These are phyloP conservation scores for Oceanodroma leucorhoa DNA, from an alignment of 2,797 vertebrate genomes.

Conservation along the genomic window DNA sequence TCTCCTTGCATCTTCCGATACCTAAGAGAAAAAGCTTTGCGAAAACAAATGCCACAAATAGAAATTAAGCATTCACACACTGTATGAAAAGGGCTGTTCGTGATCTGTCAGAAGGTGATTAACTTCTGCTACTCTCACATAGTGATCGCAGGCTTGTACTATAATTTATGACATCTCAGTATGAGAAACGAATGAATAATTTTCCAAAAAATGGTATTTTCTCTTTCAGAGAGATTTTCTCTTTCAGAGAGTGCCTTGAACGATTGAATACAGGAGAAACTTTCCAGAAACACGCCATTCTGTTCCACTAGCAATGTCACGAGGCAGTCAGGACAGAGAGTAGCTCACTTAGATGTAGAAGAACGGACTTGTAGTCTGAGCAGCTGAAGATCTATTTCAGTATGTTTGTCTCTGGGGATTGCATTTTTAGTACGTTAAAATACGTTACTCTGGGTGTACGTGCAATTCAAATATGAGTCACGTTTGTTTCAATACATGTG, in stretches of 20 bases:
- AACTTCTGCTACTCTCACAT: not conserved
- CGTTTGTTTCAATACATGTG: not conserved
- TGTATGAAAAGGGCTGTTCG: not conserved
- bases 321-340: not conserved
- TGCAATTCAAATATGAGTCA: constrained; percentile 11
- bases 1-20: not conserved
- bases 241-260: not conserved
- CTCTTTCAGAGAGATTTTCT: constrained; percentile 12
- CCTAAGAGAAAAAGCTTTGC: not conserved
- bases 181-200: not conserved
- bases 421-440: not conserved
- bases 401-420: not conserved
- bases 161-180: not conserved
- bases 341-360: not conserved
- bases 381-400: not conserved
- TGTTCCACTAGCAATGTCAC: not conserved
- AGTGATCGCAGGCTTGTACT: not conserved
- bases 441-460: not conserved
- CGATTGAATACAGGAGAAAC: not conserved
- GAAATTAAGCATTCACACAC: not conserved
- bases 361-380: not conserved
- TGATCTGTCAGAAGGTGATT: not conserved
- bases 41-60: not conserved
- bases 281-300: not conserved
- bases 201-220: not conserved